Evolutionary conservation across 2,113 vertebrate species (phyloP), one percentile per base, ranked within the genome.

Genomic region (Heloderma charlesbogerti): DNA sequence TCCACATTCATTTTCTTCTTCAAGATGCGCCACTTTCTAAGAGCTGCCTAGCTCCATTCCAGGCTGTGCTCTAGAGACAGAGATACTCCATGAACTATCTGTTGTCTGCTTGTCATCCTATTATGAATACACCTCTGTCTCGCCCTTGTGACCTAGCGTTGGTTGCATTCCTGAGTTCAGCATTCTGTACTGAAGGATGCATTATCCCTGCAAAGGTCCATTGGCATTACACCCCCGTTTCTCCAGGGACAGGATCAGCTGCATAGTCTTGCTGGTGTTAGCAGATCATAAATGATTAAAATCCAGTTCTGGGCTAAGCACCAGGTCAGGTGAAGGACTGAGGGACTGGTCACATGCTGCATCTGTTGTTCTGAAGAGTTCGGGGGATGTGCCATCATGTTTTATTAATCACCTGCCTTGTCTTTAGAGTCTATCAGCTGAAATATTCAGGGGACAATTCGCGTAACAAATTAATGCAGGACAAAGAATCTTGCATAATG

Each of bases 391-490:
- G 82, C 82, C 80, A 27, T 72, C 51, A 89, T 89, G 80, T 63
- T 89, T 89, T 89, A 89, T 89, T 89, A 82, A 89, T 89, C 80
- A 83, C 37, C 40, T 84, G 69, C 31, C 69, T 89, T 77, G 57
- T 77, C 82, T 48, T 85, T 85, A 4, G 60, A 77, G 48, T 88
- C 60, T 78, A 79, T 88, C 75, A n/a, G 60, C 72, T 90, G 74
- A 90, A 86, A 85, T 51, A 78, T 79, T 69, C 89, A 85, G 54
- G 16, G 60, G 60, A 78, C 78, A 66, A 85, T 85, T 90, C 25
- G 22, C 43, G 72, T 45, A 78, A 90, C 83, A 90, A 85, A 85
- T 84, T 90, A 84, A 77, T 37, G 43, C 82, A 85, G 54, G 83
- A 90, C 43, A 90, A 90, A 90, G 57, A 85, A 90, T 78, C 72